Base-by-base conservation (phyloP, 2,113 vertebrate genomes). In the Zapus hudsonius region DNA sequence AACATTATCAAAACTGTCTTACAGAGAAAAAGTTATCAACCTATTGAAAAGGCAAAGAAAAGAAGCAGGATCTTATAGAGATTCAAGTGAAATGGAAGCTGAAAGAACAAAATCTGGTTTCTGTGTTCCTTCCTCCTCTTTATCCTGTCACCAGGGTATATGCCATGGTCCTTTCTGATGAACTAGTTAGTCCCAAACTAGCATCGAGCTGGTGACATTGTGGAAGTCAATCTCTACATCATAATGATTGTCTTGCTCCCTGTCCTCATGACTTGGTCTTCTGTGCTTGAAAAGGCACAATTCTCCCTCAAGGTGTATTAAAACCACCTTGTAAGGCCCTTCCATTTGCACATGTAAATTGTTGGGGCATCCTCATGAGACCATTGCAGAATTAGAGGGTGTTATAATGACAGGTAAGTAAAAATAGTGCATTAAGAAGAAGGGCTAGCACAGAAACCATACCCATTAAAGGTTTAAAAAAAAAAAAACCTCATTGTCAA, bases 51-150 rank as follows among this genome's bases (percentile, higher is more conserved):
- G 47, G n/a, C n/a, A n/a, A n/a, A 85, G 25, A 73, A 95, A 74
- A 85, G 11, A 40, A 95, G 38, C 31, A 23, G 52, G 64, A 31
- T 52, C 44, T 63, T 81, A 9, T 86, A 22, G 52, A 94, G 52
- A 80, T 27, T 78, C 63, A 92, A 88, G 83, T 59, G 57, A 96
- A 93, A 79, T 61, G 7, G 22, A 89, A 95, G 55, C 55, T 11
- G 44, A 90, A 76, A n/a, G 38, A 81, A 81, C 5, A 55, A 52
- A 74, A 90, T 55, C 84, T 38, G 25, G 59, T 67, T 66, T 91
- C 61, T 20, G 74, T 63, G 20, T 15, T 25, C 64, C 82, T 84
- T 42, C 47, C 27, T 85, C 79, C 81, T 63, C 36, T 76, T 63
- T 69, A 81, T 15, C 31, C 7, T 64, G 31, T 95, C 85, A 66